Conservation (phyloP, 1,140 invertebrate species). For the Oncopeltus fasciatus region DNA sequence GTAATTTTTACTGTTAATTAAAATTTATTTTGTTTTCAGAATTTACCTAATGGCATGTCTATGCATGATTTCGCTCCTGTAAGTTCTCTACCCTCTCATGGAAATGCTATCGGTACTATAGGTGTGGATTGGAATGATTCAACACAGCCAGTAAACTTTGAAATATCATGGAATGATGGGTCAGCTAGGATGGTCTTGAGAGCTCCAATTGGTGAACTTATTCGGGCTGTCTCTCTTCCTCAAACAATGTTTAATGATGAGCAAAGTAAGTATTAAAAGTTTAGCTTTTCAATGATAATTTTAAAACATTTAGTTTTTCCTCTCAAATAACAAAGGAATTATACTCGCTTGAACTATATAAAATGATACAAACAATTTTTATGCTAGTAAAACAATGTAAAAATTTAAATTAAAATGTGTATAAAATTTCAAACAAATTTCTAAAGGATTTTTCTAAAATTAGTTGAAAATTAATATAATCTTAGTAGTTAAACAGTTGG, state of each 20-base stretch:
- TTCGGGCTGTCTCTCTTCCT: constrained; percentile 66
- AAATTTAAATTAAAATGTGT: no score
- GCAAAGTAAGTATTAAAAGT: constrained; percentile 37
- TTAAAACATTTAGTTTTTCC: no score
- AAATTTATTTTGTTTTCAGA: not conserved
- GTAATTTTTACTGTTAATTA: not conserved
- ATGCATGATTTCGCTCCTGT: constrained; percentile 74
- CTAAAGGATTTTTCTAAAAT: no score
- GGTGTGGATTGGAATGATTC: constrained; percentile 92
- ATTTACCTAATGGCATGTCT: constrained; percentile 40
- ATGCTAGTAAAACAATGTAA: no score
- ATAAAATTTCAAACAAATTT: no score
- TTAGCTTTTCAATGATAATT: no score
- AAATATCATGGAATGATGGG: constrained; percentile 49
- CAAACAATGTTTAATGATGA: constrained; percentile 58
- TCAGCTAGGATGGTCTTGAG: constrained; percentile 50
- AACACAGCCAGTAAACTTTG: constrained; percentile 71
- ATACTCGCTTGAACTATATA: no score
- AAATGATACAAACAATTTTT: no score
- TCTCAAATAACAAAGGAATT: no score
- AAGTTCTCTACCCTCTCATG: constrained; percentile 32
- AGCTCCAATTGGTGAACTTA: constrained; percentile 75
- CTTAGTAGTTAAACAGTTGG: no score
- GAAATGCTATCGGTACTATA: constrained; percentile 45
- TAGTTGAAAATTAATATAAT: no score